Evolutionary conservation across 2,113 vertebrate genomes (phyloP).

Genomic region (human): DNA sequence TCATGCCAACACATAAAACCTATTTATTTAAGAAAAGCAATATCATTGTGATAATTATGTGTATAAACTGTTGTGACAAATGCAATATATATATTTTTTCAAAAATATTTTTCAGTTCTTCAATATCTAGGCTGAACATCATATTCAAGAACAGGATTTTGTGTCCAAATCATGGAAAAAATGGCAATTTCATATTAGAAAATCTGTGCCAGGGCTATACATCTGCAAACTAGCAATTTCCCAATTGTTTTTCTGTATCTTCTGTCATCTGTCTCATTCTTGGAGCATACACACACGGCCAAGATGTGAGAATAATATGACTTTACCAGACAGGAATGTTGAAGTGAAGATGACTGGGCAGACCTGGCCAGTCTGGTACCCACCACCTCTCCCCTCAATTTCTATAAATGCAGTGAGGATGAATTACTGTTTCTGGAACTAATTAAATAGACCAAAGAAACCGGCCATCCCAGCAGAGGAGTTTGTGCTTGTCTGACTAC

Average conservation of each 20-base stretch:
- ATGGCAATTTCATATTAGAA: conserved; percentile 9
- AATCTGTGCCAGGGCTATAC: conserved; percentile 31
- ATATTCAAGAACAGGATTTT: not conserved
- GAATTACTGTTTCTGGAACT: not conserved
- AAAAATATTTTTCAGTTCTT: not conserved
- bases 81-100: not conserved
- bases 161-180: not conserved
- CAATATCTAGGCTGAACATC: not conserved
- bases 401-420: not conserved
- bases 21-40: conserved; percentile 14
- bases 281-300: not conserved
- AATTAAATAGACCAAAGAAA: conserved; percentile 17
- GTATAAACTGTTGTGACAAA: not conserved
- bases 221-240: conserved; percentile 52
- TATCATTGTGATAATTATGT: not conserved
- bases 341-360: not conserved
- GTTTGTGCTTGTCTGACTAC: not conserved
- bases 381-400: not conserved
- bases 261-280: not conserved
- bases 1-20: not conserved
- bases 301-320: not conserved
- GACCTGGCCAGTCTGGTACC: not conserved
- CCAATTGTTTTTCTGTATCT: not conserved
- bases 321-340: not conserved
- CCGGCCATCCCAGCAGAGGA: not conserved